These are phyloP conservation scores for Tyria jacobaeae DNA, from an alignment of 2,888 invertebrate species.

Conservation along the genomic window DNA sequence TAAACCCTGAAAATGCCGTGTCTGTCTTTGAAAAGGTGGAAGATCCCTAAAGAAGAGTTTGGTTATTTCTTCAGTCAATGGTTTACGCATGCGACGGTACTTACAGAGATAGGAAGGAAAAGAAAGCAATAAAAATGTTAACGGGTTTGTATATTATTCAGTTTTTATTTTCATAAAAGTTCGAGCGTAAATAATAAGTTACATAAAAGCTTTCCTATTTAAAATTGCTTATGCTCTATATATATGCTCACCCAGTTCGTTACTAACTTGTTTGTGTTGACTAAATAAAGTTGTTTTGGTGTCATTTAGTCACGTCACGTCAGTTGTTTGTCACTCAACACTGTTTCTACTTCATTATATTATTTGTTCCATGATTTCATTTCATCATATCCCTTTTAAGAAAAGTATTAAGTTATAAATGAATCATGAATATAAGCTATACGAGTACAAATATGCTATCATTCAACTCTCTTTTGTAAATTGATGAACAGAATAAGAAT, in stretches of 20 bases:
- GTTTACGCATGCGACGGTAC: too few relatives aligned
- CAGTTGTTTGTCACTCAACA: slow-evolving; percentile 1
- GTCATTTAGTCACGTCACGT: not conserved
- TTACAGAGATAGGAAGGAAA: too few relatives aligned
- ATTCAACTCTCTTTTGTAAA: not conserved
- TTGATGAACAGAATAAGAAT: too few relatives aligned
- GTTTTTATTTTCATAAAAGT: too few relatives aligned
- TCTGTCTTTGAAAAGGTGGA: too few relatives aligned
- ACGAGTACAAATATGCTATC: not conserved
- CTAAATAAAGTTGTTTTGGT: slow-evolving; percentile 4
- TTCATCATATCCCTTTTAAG: not conserved
- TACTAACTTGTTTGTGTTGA: slow-evolving; percentile 10
- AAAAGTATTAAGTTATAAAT: slow-evolving; percentile 1
- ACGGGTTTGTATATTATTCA: too few relatives aligned
- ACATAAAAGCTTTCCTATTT: not conserved
- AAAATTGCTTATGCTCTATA: not conserved
- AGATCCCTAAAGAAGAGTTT: too few relatives aligned
- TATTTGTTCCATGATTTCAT: not conserved
- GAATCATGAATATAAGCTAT: not conserved
- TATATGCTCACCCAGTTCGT: not conserved
- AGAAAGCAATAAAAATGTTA: too few relatives aligned
- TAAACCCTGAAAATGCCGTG: too few relatives aligned
- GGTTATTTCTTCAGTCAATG: too few relatives aligned
- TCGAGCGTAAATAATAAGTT: too few relatives aligned
- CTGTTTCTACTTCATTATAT: not conserved